Base-by-base conservation (phyloP, 1,140 invertebrate species). In the Eubasilissa regina region DNA sequence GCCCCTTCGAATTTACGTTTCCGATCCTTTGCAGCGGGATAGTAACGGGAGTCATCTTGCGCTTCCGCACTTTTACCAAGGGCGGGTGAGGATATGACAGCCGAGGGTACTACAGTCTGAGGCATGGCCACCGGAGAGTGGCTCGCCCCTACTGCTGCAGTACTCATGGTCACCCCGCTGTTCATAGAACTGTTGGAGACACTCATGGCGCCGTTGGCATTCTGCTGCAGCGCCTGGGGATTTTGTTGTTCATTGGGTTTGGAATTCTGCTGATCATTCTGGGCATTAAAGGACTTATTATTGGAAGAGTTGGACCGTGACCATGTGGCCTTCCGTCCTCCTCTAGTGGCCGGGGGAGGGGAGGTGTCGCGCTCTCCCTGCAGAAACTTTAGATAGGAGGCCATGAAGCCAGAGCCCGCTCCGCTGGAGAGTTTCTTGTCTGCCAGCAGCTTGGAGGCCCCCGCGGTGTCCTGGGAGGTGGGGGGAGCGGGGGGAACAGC, bases 361-460 rank as follows among this genome's bases (percentile, higher is more conserved):
- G 94, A 95, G 47, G 93, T 92, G 74, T 95, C 94, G 43, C 93
- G 90, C 84, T 95, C 94, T 64, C 95, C 95, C 89, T 95, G 94
- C 82, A 96, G 88, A 87, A 95, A 96, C 85, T 95, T 95, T 53
- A 95, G 88, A 88, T 95, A 96, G 86, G 94, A 95, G 82, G 93
- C 94, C 94, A 95, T 95, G 86, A 95, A 95, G 77, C 94, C 93
- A 43, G 93, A 91, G 83, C 93, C 93, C 82, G 91, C 92, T 86
- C 90, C 92, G 85, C 89, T 92, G 82, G 88, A 89, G 84, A 86
- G 89, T 86, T 91, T 93, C 86, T 85, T 86, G 85, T 90, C 89
- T 85, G 87, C 86, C 81, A 88, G 84, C 81, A 88, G 84, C 88
- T 89, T 89, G 82, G 88, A 85, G 84, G 84, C 83, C 84, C 88